phyloP scores from a whole-genome alignment of 2,113 vertebrate species.

The Psettodes erumei region DNA sequence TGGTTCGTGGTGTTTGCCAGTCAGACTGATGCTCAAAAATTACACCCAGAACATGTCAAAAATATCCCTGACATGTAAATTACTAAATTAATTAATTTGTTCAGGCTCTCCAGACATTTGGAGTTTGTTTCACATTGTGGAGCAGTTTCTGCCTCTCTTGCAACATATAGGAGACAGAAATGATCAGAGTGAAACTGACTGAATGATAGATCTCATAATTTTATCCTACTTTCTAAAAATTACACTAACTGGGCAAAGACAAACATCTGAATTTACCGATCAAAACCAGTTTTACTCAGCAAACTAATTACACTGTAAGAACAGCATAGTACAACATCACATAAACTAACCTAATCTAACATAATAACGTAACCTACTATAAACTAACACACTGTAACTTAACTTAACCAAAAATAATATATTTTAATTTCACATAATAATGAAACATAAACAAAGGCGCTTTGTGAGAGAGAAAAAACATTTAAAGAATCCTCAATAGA shows the following conservation, averaged over 20 bases:
- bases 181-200: not conserved
- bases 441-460: no score
- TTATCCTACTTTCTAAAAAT: not conserved
- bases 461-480: no score
- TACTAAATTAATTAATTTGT: conserved; percentile 35
- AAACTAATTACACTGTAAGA: not conserved
- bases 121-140: not conserved
- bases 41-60: conserved; percentile 52
- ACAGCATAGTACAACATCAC: not conserved
- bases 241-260: not conserved
- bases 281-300: not conserved
- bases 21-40: conserved; percentile 68
- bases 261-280: no score
- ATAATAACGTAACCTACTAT: no score
- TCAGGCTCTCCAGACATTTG: conserved; percentile 21
- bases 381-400: not conserved
- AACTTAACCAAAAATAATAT: not conserved
- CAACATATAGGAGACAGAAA: not conserved
- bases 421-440: not conserved
- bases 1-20: conserved; percentile 47
- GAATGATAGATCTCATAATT: not conserved
- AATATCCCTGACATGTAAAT: conserved; percentile 59
- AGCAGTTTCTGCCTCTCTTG: not conserved
- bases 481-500: no score
- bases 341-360: not conserved